Percentiles rank a stretch among this genome's conserved stretches.
Conservation (phyloP, 2,888 invertebrate species). For the Cyrtodaria siliqua region DNA sequence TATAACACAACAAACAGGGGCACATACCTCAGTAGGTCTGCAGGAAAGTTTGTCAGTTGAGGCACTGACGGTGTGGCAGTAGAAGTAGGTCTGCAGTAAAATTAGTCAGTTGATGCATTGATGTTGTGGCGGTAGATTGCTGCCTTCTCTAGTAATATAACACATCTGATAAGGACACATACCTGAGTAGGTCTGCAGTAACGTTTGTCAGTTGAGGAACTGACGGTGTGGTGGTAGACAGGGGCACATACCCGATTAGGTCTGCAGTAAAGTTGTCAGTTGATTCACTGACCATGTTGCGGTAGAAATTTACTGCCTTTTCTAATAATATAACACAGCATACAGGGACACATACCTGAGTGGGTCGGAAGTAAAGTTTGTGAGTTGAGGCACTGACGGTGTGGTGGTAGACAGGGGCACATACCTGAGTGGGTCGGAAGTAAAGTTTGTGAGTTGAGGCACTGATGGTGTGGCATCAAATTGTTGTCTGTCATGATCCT, state of each 20-base stretch:
- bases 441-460: conserved; percentile 79
- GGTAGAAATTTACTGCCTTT: too few species aligned
- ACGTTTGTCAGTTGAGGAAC: conserved; percentile 80
- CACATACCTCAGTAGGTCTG: conserved; percentile 78
- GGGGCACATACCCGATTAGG: conserved; percentile 72
- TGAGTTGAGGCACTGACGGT: conserved; percentile 77
- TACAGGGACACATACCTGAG: conserved; percentile 80
- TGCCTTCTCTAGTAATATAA: too few species aligned
- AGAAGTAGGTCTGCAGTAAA: conserved; percentile 73
- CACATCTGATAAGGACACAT: too few species aligned
- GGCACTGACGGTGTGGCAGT: conserved; percentile 75
- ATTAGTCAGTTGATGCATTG: conserved; percentile 77
- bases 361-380: conserved; percentile 76
- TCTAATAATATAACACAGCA: too few species aligned
- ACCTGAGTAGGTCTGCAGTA: conserved; percentile 79
- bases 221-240: conserved; percentile 66
- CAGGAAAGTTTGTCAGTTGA: conserved; percentile 78
- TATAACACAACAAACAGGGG: too few species aligned
- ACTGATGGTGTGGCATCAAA: conserved; percentile 72
- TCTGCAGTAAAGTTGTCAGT: conserved; percentile 76
- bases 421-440: conserved; percentile 78
- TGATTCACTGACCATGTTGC: conserved; percentile 78
- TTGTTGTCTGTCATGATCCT: conserved; percentile 67
- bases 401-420: conserved; percentile 54
- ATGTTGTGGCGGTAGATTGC: too few species aligned